Percentiles rank a stretch among this genome's conserved stretches.
phyloP scores from a whole-genome alignment of 1,140 invertebrate genomes.

The Latrodectus geometricus region DNA sequence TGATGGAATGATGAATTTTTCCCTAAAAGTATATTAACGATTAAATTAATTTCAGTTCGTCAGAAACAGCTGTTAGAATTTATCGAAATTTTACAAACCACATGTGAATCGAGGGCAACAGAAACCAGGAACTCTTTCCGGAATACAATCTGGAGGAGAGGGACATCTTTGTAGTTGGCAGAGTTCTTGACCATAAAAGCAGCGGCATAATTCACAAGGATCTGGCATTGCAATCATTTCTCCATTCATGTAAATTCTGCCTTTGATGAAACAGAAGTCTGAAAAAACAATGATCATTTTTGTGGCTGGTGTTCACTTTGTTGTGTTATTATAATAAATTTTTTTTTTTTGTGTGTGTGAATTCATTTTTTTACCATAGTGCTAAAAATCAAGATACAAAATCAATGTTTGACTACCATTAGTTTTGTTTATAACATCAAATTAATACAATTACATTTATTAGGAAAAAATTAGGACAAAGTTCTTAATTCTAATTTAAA shows the following conservation, averaged over 20 bases:
- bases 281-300: background rate
- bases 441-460: too few relatives aligned
- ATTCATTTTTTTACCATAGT: too few relatives aligned
- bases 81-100: constrained; percentile 65
- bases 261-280: constrained; percentile 70
- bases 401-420: too few relatives aligned
- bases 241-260: constrained; percentile 70
- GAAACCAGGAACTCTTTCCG: constrained; percentile 64
- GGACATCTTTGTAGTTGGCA: constrained; percentile 73
- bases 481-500: too few relatives aligned
- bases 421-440: too few relatives aligned
- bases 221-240: constrained; percentile 70
- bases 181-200: constrained; percentile 72
- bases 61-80: background rate
- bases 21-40: background rate
- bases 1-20: background rate
- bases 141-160: constrained; percentile 70
- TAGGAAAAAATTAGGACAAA: too few relatives aligned
- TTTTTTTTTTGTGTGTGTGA: background rate
- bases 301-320: too few relatives aligned
- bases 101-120: constrained; percentile 73
- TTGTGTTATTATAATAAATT: background rate
- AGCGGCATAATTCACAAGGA: constrained; percentile 72
- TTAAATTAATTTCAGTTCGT: background rate
- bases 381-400: too few relatives aligned